These are phyloP conservation scores for Spicauda simplicius DNA, from an alignment of 2,888 invertebrate species.

Conservation along the genomic window DNA sequence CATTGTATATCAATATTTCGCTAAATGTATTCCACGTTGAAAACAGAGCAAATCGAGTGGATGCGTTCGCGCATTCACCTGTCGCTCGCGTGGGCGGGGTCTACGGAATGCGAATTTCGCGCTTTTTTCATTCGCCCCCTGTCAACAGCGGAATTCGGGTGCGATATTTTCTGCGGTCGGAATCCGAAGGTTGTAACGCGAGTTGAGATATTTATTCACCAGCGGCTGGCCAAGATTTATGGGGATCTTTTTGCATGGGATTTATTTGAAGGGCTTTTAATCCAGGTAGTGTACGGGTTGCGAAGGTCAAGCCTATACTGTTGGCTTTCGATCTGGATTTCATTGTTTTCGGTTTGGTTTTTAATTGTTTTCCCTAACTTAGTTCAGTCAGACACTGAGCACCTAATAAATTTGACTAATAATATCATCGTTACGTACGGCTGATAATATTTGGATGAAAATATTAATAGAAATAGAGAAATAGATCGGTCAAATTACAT, in stretches of 20 bases:
- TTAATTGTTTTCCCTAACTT: background rate
- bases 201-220: constrained; percentile 75
- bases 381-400: background rate
- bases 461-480: no score
- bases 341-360: background rate
- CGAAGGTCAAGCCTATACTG: constrained; percentile 34
- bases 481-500: no score
- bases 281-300: constrained; percentile 59
- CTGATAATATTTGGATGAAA: no score
- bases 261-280: constrained; percentile 67
- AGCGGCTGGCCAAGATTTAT: constrained; percentile 69
- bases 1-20: constrained; percentile 78
- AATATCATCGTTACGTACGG: no score
- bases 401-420: no score
- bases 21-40: constrained; percentile 70
- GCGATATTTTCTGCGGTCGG: constrained; percentile 81
- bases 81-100: constrained; percentile 78
- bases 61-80: constrained; percentile 80
- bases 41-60: constrained; percentile 62
- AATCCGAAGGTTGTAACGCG: constrained; percentile 77
- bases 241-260: constrained; percentile 58
- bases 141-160: constrained; percentile 81
- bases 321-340: constrained; percentile 10
- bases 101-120: constrained; percentile 70
- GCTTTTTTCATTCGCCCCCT: constrained; percentile 72